Evolutionary conservation across 2,113 vertebrate species (phyloP), one percentile per base, ranked within the genome.

Genomic region (Nestor notabilis): DNA sequence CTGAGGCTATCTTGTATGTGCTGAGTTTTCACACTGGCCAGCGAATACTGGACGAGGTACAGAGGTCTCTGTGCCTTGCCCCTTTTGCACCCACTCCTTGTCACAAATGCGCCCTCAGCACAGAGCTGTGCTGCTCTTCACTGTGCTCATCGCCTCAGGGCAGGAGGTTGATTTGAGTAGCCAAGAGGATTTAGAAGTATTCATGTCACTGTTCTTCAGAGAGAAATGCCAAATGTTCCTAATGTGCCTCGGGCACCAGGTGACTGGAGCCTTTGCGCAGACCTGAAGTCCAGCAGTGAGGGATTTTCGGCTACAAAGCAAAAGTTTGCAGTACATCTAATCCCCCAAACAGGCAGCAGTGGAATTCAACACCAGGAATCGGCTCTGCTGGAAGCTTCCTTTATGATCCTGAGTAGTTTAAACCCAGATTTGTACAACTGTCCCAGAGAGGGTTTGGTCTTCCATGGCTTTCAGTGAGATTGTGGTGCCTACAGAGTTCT

Each of bases 381-480:
- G n/a, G 4, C 37, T 31, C 39, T 77, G 39, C 44, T 77, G 35
- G 63, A 25, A 81, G 20, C 10, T 60, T 72, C n/a, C 46, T 33
- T 53, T 87, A 60, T 46, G 12, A 24, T 50, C 37, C 50, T 15
- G 28, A 72, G 28, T 43, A 27, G 4, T 18, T 56, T 47, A 33
- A 33, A 31, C 15, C 11, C 31, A 15, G 28, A 13, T 31, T 23
- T 14, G 16, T 13, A 9, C 46, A 72, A 24, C 13, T 3, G 2
- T 5, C 5, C 24, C 11, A 4, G 15, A 6, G 37, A 72, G 13
- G 10, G 14, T 71, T 66, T 18, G 13, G 61, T 25, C 41, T 33
- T n/a, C 23, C 0, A 0, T n/a, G 39, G 10, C 43, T 49, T 28
- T 31, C 28, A 7, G 0, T 11, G 44, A 13, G 9, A 2, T 7